Conservation (phyloP, 2,797 vertebrate genomes). For the Glossophaga mutica region DNA sequence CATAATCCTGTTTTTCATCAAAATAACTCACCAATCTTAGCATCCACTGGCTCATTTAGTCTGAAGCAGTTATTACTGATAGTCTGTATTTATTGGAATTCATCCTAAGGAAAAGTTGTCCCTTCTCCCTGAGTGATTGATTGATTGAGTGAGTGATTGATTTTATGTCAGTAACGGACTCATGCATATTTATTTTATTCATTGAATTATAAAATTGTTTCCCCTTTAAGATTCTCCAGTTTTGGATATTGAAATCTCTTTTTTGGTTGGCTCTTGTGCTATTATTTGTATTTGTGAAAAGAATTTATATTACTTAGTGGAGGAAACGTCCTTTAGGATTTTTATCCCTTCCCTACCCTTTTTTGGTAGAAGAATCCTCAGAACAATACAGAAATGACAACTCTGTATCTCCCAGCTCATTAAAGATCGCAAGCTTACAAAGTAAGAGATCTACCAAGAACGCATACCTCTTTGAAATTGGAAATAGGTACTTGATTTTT, state of each 20-base stretch:
- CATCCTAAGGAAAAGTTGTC: background rate
- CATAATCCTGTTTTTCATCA: background rate
- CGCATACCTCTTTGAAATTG: background rate
- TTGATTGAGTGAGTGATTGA: background rate
- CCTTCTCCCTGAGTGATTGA: background rate
- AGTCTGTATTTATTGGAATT: background rate
- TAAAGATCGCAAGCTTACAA: background rate
- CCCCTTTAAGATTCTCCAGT: background rate
- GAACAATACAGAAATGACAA: background rate
- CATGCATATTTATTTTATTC: conserved; percentile 23
- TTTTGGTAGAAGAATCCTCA: background rate
- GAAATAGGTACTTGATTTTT: background rate
- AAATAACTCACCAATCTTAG: background rate
- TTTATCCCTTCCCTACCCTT: background rate
- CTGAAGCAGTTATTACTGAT: background rate
- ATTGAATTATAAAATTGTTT: background rate
- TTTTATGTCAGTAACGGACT: background rate
- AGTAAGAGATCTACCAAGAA: conserved; percentile 2
- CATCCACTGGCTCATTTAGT: background rate
- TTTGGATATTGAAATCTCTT: background rate
- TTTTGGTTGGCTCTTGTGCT: background rate
- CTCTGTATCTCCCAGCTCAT: background rate
- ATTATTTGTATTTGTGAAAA: background rate
- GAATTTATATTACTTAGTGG: background rate
- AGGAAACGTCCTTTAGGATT: background rate